These are phyloP conservation scores for Phalacrocorax pelagicus DNA, from an alignment of 2,113 vertebrate species.

Conservation along the genomic window DNA sequence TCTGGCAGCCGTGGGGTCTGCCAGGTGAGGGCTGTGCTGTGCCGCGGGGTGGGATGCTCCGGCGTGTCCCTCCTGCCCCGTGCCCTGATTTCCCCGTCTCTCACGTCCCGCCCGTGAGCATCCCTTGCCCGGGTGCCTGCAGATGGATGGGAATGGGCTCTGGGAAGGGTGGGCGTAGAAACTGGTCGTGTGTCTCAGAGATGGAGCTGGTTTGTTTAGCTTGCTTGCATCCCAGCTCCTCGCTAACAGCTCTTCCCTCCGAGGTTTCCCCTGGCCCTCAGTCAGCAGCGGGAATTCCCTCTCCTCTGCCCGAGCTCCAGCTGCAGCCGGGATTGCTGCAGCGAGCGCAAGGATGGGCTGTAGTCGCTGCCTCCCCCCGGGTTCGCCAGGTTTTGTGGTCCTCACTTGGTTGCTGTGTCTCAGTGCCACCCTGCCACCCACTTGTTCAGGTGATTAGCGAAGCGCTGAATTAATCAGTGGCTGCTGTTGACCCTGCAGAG, in stretches of 20 bases:
- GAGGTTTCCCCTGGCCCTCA: conserved; percentile 5
- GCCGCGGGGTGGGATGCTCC: background rate
- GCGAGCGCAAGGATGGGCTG: background rate
- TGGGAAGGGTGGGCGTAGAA: background rate
- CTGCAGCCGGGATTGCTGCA: background rate
- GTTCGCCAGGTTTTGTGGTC: background rate
- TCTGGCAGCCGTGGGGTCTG: background rate
- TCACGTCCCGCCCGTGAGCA: background rate
- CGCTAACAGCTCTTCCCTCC: background rate
- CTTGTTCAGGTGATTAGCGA: background rate
- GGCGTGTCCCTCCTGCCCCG: fast-evolving
- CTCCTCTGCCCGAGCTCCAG: background rate
- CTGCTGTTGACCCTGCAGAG: background rate
- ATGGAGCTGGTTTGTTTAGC: background rate
- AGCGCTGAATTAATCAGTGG: background rate
- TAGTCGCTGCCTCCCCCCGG: background rate
- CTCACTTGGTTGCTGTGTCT: background rate
- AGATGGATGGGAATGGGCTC: background rate
- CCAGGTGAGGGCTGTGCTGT: background rate
- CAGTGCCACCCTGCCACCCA: background rate
- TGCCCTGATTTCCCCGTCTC: fast-evolving
- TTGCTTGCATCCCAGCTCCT: background rate
- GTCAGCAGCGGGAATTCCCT: conserved; percentile 39
- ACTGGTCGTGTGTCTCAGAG: fast-evolving
- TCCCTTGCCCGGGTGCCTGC: background rate